Conservation (phyloP, 2,888 invertebrate genomes). For the Yponomeuta malinellus region DNA sequence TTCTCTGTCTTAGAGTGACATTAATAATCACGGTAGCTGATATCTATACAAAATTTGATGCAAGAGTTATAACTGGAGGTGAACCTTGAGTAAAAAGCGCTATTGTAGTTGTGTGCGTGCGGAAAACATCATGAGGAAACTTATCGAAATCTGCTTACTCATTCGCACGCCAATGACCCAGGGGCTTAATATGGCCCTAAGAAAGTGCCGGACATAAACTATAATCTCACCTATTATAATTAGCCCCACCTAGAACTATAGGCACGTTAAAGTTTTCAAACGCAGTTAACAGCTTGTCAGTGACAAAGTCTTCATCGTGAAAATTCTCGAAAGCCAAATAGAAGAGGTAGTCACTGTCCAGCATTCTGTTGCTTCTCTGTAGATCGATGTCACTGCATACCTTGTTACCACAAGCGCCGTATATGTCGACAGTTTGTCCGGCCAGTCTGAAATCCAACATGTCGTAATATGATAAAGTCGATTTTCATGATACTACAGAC, state of each 20-base stretch:
- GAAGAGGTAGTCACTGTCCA: conserved; percentile 26
- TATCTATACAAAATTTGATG: no score
- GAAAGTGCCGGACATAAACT: no score
- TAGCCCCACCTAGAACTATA: conserved; percentile 76
- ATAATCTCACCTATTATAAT: conserved; percentile 48
- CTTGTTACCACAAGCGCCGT: conserved; percentile 20
- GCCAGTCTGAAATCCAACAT: conserved; percentile 31
- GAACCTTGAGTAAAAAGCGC: no score
- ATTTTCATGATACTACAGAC: no score
- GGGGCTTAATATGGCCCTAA: no score
- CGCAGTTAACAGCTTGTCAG: conserved; percentile 28
- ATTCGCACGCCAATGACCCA: not conserved
- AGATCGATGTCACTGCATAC: conserved; percentile 17
- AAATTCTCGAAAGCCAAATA: conserved; percentile 30
- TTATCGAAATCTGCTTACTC: no score
- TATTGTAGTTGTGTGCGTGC: no score
- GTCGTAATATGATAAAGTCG: conserved; percentile 17
- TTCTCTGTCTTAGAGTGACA: no score
- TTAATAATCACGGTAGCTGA: no score
- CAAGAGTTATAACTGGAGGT: no score
- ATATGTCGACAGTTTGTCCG: conserved; percentile 31
- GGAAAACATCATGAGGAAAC: no score
- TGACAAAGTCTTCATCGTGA: conserved; percentile 26
- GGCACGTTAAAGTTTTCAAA: conserved; percentile 72
- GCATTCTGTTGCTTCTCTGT: conserved; percentile 18